Base-by-base conservation (phyloP, 2,888 invertebrate species). In the Amblyjoppa fuscipennis region DNA sequence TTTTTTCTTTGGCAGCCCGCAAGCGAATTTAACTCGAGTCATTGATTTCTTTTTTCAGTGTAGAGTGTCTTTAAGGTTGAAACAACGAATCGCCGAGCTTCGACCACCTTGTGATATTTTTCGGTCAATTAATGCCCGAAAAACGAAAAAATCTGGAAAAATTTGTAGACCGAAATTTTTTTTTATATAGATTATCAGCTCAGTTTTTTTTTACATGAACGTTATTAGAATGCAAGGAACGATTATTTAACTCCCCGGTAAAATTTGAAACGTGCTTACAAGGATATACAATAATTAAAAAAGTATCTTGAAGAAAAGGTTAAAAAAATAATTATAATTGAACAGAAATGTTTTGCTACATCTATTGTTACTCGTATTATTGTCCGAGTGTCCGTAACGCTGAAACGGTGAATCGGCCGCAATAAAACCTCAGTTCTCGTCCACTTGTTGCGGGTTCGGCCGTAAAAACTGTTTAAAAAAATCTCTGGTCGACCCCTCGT, bases 241-340 rank as follows among this genome's bases (percentile, higher is more conserved):
- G 13, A 3, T 59, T 53, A n/a, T 53, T 6, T 20, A 20, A 20
- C 4, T 53, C 1, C 16, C 13, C 45, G 41, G 41, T 41, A 9
- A 41, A 11, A 9, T 11, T 41, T 41, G 41, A 41, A 41, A 9
- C 11, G 41, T 41, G 2, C 34, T 41, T 41, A 49, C 45, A 16
- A 49, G 4, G 5, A 41, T 41, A 41, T 41, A 41, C 41, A 16
- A 49, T 49, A 3, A 49, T 11, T 41, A 41, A 41, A 41, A n/a
- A 34, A 49, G 13, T 87, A 71, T 69, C 78, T 77, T 82, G 79
- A 83, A 87, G 75, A 11, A 20, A 38, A 7, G 16, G 25, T 41
- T 41, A 41, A 16, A 49, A 49, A 16, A 16, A 3, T 3, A 4
- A 49, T 41, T 16, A 16, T 16, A 49, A 49, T 49, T 49, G 45